These are phyloP conservation scores for Eulemur rubriventer DNA, from an alignment of 2,797 vertebrate genomes.

Conservation along the genomic window DNA sequence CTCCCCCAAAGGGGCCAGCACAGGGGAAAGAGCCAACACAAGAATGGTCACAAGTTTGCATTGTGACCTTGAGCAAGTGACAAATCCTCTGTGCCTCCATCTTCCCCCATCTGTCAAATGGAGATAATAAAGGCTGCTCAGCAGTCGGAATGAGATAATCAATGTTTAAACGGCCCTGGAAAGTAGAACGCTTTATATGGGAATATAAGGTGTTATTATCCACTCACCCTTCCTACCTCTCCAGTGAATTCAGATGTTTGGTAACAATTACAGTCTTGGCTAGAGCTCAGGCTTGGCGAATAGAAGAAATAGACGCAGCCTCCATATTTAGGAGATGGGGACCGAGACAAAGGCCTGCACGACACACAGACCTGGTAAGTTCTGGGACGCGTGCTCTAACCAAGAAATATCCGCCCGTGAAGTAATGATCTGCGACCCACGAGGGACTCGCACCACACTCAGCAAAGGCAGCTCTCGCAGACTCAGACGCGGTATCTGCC, in stretches of 20 bases:
- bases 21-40: neutral
- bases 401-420: neutral
- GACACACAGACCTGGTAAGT: neutral
- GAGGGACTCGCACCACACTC: neutral
- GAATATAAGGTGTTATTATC: slow-evolving; percentile 53
- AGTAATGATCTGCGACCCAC: neutral
- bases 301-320: neutral
- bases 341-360: neutral
- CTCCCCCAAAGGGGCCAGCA: neutral
- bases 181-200: slow-evolving; percentile 15
- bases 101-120: slow-evolving; percentile 50
- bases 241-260: slow-evolving; percentile 41
- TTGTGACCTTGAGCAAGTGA: slow-evolving; percentile 47
- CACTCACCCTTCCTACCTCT: slow-evolving; percentile 36
- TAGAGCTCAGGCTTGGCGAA: neutral
- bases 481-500: neutral
- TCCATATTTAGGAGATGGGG: neutral
- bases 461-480: neutral
- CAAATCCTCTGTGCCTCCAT: neutral
- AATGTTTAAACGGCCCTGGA: slow-evolving; percentile 26
- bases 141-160: slow-evolving; percentile 59
- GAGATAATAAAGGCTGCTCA: slow-evolving; percentile 51
- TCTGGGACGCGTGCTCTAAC: neutral
- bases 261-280: neutral
- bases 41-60: neutral